Percentiles rank a stretch among this genome's conserved stretches.
Conservation (phyloP, 2,888 invertebrate species). For the Scaptomyza flava region DNA sequence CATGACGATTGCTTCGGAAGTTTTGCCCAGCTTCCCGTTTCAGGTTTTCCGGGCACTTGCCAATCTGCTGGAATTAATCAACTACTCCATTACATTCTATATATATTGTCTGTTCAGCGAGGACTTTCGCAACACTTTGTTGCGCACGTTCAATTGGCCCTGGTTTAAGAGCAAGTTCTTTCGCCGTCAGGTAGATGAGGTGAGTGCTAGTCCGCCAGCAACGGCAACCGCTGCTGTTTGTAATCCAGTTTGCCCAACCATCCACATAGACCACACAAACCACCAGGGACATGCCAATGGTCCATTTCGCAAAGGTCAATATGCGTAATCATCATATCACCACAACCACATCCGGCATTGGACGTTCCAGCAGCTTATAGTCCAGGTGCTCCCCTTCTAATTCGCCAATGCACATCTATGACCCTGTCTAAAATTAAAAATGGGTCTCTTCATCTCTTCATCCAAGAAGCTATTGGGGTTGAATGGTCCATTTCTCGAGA, state of each 20-base stretch:
- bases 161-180: slow-evolving; percentile 83
- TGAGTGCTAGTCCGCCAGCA: slow-evolving; percentile 65
- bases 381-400: not conserved
- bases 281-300: slow-evolving; percentile 54
- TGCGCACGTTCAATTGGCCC: slow-evolving; percentile 87
- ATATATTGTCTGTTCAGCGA: slow-evolving; percentile 92
- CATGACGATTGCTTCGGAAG: slow-evolving; percentile 88
- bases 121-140: slow-evolving; percentile 89
- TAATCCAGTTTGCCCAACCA: slow-evolving; percentile 46
- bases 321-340: slow-evolving; percentile 79
- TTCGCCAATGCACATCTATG: not conserved
- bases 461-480: not conserved
- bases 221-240: slow-evolving; percentile 43
- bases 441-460: not conserved
- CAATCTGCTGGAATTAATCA: slow-evolving; percentile 90
- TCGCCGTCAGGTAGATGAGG: slow-evolving; percentile 82
- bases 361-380: slow-evolving; percentile 83
- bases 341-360: slow-evolving; percentile 83
- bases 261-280: slow-evolving; percentile 52
- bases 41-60: slow-evolving; percentile 90
- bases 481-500: not conserved
- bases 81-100: slow-evolving; percentile 92
- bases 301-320: slow-evolving; percentile 53
- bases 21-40: slow-evolving; percentile 87
- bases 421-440: not conserved